Percentiles rank a stretch among this genome's conserved stretches.
phyloP scores from a whole-genome alignment of 64 coral and sea anemone species.

The Porites australiensis region DNA sequence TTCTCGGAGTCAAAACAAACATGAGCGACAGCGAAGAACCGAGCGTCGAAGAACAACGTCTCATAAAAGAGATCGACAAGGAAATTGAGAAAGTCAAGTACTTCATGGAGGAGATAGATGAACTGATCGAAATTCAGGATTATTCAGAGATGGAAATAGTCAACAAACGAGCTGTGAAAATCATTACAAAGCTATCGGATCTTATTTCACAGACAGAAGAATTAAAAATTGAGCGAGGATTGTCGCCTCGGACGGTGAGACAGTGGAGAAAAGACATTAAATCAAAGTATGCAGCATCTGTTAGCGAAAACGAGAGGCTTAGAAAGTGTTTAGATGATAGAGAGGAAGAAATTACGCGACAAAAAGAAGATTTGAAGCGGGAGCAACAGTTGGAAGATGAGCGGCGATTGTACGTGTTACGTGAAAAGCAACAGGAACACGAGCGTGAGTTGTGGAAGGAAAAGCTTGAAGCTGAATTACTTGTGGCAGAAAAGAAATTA shows the following conservation, averaged over 20 bases:
- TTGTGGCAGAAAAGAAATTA: no score
- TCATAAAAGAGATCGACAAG: slow-evolving; percentile 4
- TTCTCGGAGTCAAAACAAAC: not conserved
- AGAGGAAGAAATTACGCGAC: no score
- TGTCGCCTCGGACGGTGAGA: no score
- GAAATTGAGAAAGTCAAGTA: no score
- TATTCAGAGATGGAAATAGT: not conserved
- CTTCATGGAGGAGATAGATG: not conserved
- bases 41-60: not conserved
- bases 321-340: not conserved
- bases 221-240: not conserved
- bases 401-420: no score
- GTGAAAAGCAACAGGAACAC: not conserved
- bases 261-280: not conserved
- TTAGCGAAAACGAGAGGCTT: not conserved
- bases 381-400: no score
- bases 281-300: not conserved
- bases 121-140: not conserved
- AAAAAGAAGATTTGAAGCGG: no score
- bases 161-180: not conserved
- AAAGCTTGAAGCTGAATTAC: not conserved
- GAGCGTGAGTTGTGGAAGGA: not conserved
- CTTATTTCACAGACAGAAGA: no score
- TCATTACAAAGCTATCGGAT: not conserved
- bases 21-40: not conserved